Conservation (phyloP, 2,797 vertebrate genomes). For the Cetoscarus ocellatus region DNA sequence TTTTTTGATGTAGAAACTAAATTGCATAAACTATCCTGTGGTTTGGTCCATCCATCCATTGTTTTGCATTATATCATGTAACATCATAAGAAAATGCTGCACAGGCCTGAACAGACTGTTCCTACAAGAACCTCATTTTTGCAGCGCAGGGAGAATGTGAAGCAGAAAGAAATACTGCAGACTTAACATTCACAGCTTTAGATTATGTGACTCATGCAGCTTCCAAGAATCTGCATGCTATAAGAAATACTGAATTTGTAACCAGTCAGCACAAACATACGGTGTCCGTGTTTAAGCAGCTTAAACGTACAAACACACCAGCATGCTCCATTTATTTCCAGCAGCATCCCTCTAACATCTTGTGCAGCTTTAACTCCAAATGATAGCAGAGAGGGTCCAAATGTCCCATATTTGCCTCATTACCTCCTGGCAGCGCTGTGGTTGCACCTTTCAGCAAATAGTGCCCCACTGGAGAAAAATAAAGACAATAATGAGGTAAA, state of each 20-base stretch:
- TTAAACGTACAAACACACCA: neutral
- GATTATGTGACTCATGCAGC: neutral
- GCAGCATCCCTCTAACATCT: slow-evolving; percentile 4
- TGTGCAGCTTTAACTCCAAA: slow-evolving; percentile 28
- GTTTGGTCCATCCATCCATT: too few species aligned
- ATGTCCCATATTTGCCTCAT: slow-evolving; percentile 46
- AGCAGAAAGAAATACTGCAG: too few species aligned
- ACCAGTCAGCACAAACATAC: neutral
- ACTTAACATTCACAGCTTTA: neutral
- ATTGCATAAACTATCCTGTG: too few species aligned
- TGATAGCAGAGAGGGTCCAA: slow-evolving; percentile 14
- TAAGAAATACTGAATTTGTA: neutral
- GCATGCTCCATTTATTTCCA: neutral
- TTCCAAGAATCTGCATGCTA: neutral
- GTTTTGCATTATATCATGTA: too few species aligned
- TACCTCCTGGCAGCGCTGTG: slow-evolving; percentile 24
- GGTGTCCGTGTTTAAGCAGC: neutral
- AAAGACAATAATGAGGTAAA: slow-evolving; percentile 56
- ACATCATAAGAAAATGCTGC: too few species aligned
- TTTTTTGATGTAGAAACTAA: too few species aligned
- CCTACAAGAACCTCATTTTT: neutral
- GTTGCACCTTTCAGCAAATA: slow-evolving; percentile 36
- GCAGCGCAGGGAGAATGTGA: neutral
- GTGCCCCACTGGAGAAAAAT: slow-evolving; percentile 45
- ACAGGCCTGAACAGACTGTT: neutral